These are phyloP conservation scores for Metallyticus violacea DNA, from an alignment of 2,888 invertebrate species.

Conservation along the genomic window DNA sequence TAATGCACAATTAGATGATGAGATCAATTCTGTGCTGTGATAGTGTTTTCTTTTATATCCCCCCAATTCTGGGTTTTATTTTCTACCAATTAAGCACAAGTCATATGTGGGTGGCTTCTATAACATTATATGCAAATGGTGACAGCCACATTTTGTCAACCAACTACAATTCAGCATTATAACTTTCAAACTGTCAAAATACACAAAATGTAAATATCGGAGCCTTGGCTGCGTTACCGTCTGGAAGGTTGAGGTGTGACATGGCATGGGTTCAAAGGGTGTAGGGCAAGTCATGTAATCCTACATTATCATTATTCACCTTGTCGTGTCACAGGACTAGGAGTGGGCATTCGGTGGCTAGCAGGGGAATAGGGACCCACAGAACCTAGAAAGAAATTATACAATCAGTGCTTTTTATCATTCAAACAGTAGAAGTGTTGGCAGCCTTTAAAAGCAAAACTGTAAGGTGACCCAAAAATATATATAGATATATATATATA, in stretches of 20 bases:
- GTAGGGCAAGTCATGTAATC: conserved; percentile 32
- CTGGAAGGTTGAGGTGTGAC: background rate
- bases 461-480: background rate
- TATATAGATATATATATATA: too few relatives aligned
- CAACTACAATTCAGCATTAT: too few relatives aligned
- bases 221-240: background rate
- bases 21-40: too few relatives aligned
- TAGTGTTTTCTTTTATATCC: too few relatives aligned
- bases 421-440: conserved; percentile 6
- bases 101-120: too few relatives aligned
- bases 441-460: conserved; percentile 21
- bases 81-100: too few relatives aligned
- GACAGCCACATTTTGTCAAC: too few relatives aligned
- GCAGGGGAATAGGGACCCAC: conserved; percentile 40
- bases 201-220: too few relatives aligned
- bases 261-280: background rate
- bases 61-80: too few relatives aligned
- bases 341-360: conserved; percentile 39
- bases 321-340: conserved; percentile 39
- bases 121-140: too few relatives aligned
- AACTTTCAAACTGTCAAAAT: too few relatives aligned
- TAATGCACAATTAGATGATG: too few relatives aligned
- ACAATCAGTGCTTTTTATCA: conserved; percentile 31
- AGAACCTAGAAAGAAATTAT: conserved; percentile 38
- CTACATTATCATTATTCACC: conserved; percentile 34